phyloP scores from a whole-genome alignment of 2,888 invertebrate species.

The Galeopsomyia nigrocyanea region DNA sequence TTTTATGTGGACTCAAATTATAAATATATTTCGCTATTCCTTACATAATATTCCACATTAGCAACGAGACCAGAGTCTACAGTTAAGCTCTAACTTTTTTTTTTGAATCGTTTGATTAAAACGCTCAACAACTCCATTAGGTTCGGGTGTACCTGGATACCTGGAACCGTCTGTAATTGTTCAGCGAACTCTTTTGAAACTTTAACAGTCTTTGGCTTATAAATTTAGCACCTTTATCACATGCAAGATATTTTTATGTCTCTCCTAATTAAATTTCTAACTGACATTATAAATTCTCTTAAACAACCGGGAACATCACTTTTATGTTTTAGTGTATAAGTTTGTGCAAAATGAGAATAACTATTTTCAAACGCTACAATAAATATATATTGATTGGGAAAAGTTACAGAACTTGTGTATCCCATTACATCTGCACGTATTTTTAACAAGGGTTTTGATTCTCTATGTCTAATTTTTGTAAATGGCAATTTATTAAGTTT shows the following conservation, averaged over 20 bases:
- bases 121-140: conserved; percentile 46
- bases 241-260: conserved; percentile 45
- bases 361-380: too few species aligned
- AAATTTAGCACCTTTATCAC: conserved; percentile 48
- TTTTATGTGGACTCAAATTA: too few species aligned
- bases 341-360: too few species aligned
- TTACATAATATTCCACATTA: conserved; percentile 49
- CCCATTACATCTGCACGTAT: too few species aligned
- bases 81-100: conserved; percentile 38
- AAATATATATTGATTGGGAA: too few species aligned
- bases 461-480: too few species aligned
- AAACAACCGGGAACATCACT: not conserved
- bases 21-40: conserved; percentile 49
- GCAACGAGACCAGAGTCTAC: conserved; percentile 43
- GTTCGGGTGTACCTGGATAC: conserved; percentile 32
- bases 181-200: conserved; percentile 24
- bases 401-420: too few species aligned
- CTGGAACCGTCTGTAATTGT: conserved; percentile 1
- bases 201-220: conserved; percentile 45
- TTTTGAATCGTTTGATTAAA: conserved; percentile 47
- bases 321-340: too few species aligned
- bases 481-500: too few species aligned
- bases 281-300: not conserved
- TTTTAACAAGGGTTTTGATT: too few species aligned
- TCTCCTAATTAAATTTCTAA: not conserved